Evolutionary conservation across 2,888 invertebrate genomes (phyloP).

Genomic region (Urechis unicinctus): DNA sequence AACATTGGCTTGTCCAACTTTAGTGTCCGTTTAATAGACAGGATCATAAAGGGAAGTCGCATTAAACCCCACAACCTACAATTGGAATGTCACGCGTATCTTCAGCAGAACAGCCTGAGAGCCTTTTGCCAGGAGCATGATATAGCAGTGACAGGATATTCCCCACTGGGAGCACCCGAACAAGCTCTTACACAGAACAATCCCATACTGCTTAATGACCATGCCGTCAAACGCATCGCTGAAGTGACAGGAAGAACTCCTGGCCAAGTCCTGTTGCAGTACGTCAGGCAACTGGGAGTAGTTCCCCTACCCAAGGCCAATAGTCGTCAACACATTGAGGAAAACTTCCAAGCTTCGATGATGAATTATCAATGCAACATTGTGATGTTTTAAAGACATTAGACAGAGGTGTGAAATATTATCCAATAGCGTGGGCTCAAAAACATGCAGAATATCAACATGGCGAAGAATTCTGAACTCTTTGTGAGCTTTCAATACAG

Average conservation of each 20-base stretch:
- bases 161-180: neutral
- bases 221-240: neutral
- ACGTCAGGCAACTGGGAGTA: neutral
- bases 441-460: no score
- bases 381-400: neutral
- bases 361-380: neutral
- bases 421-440: no score
- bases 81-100: neutral
- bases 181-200: neutral
- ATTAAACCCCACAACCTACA: neutral
- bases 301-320: neutral
- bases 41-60: neutral
- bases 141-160: neutral
- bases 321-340: neutral
- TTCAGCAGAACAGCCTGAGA: neutral
- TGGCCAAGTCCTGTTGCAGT: neutral
- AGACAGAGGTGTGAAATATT: neutral
- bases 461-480: no score
- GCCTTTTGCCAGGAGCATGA: neutral
- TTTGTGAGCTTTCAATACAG: no score
- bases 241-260: neutral
- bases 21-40: neutral
- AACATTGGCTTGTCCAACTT: neutral
- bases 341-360: neutral
- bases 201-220: neutral